phyloP scores from a whole-genome alignment of 2,888 invertebrate genomes.

The Caenorhabditis becei region DNA sequence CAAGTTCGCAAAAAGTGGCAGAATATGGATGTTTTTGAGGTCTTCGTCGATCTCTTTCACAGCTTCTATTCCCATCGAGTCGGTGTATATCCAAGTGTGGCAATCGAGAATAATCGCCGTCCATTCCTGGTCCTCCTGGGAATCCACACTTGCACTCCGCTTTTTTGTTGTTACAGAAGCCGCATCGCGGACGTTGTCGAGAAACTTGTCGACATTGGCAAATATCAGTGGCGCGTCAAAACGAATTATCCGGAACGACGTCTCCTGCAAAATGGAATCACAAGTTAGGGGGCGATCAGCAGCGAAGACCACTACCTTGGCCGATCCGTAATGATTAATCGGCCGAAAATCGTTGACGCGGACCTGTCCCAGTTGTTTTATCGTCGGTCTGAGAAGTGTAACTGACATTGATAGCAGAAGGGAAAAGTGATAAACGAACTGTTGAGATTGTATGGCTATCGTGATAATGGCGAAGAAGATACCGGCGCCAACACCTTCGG shows the following conservation, averaged over 20 bases:
- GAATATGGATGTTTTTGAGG: conserved; percentile 49
- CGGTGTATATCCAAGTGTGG: conserved; percentile 71
- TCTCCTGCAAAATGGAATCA: conserved; percentile 35
- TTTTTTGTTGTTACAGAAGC: neutral
- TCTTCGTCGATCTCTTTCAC: conserved; percentile 70
- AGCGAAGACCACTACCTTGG: conserved; percentile 22
- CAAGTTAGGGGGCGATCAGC: neutral
- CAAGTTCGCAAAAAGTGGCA: conserved; percentile 66
- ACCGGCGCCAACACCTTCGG: conserved; percentile 88
- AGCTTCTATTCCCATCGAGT: conserved; percentile 75
- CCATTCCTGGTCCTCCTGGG: conserved; percentile 46
- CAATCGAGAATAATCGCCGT: conserved; percentile 70
- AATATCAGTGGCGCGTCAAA: conserved; percentile 83
- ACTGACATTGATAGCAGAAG: neutral
- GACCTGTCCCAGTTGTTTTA: conserved; percentile 54
- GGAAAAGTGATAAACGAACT: conserved; percentile 36
- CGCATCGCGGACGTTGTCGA: conserved; percentile 45
- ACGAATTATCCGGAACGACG: conserved; percentile 82
- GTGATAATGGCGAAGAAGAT: conserved; percentile 88
- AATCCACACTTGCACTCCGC: conserved; percentile 22
- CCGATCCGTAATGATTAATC: conserved; percentile 43
- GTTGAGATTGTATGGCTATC: conserved; percentile 83
- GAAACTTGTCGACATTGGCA: conserved; percentile 83
- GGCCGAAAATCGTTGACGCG: conserved; percentile 37
- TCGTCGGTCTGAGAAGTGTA: conserved; percentile 43